Conservation (phyloP, 2,888 invertebrate species). For the Homarus gammarus region DNA sequence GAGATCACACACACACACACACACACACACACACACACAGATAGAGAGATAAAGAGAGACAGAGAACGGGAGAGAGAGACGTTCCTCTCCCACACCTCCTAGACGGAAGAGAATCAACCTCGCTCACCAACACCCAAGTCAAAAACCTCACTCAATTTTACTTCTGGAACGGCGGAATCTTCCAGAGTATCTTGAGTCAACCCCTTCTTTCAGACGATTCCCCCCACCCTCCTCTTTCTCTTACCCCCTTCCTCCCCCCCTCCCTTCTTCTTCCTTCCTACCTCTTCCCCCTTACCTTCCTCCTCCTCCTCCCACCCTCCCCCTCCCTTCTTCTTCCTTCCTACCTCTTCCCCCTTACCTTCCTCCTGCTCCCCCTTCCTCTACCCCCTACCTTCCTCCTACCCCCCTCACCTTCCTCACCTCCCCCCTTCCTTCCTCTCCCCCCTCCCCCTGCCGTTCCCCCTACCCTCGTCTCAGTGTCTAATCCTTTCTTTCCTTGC, state of each 20-base stretch:
- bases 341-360: neutral
- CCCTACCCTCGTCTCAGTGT: slow-evolving; percentile 11
- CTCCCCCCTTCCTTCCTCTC: neutral
- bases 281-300: neutral
- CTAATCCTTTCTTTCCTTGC: slow-evolving; percentile 60
- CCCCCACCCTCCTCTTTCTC: too few relatives aligned
- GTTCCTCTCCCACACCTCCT: too few relatives aligned
- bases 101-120: too few relatives aligned
- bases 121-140: too few relatives aligned
- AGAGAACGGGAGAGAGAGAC: too few relatives aligned
- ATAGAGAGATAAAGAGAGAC: too few relatives aligned
- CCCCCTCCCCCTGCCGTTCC: neutral
- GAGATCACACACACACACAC: too few relatives aligned
- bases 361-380: neutral
- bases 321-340: neutral
- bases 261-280: neutral
- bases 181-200: too few relatives aligned
- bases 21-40: too few relatives aligned
- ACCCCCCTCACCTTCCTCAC: neutral
- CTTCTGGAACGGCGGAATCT: too few relatives aligned
- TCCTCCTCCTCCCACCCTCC: neutral
- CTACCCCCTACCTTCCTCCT: neutral
- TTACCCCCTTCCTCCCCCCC: neutral
- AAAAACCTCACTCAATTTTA: too few relatives aligned
- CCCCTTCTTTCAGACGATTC: too few relatives aligned